Evolutionary conservation across 2,113 vertebrate species (phyloP).

Genomic region (Phalacrocorax aristotelis): DNA sequence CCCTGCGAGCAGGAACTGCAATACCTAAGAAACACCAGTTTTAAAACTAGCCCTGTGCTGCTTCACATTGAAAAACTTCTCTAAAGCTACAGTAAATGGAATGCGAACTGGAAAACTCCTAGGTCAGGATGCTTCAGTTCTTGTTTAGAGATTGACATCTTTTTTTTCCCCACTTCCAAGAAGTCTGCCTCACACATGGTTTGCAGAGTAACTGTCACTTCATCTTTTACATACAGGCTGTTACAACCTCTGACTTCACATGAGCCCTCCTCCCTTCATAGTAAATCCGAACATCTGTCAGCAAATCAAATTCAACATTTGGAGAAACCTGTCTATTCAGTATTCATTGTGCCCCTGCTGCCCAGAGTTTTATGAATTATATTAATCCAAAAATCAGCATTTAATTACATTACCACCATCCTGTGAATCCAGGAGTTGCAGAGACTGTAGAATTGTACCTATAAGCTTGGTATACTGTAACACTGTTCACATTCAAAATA

Average conservation of each 20-base stretch:
- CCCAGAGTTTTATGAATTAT: neutral
- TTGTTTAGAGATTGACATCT: neutral
- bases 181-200: neutral
- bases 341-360: neutral
- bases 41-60: neutral
- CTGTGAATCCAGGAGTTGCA: neutral
- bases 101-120: neutral
- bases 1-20: neutral
- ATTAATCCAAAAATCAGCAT: neutral
- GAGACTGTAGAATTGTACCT: neutral
- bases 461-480: neutral
- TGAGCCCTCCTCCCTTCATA: neutral
- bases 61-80: neutral
- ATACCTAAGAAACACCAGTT: neutral
- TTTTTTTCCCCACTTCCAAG: neutral
- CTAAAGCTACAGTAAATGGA: neutral
- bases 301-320: neutral
- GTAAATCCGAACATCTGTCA: neutral
- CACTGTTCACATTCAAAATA: neutral
- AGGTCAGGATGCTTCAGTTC: neutral
- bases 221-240: neutral
- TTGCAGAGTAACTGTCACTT: neutral
- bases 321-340: neutral
- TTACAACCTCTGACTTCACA: neutral
- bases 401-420: neutral